A percentile compares a stretch with the other conserved stretches of the same genome.
Evolutionary conservation across 2,888 invertebrate genomes (phyloP).

Genomic region (Mythimna loreyi): DNA sequence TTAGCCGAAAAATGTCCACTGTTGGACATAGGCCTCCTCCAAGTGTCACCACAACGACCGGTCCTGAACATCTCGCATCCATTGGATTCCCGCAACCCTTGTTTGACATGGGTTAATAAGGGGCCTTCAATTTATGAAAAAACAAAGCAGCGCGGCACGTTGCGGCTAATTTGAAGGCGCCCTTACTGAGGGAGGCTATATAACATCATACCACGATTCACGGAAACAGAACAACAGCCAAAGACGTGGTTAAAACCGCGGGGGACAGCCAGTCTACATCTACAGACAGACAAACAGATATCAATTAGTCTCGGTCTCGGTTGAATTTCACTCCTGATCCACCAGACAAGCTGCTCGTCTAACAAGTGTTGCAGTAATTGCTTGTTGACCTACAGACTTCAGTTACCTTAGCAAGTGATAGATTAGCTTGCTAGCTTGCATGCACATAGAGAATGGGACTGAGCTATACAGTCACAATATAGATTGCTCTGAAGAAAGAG

Average conservation of each 20-base stretch:
- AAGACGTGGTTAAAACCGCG: not conserved
- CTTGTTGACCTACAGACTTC: not conserved
- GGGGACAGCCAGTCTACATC: not conserved
- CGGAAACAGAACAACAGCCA: not conserved
- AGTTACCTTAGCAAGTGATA: constrained; percentile 3
- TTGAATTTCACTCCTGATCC: not conserved
- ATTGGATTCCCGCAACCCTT: too few relatives aligned
- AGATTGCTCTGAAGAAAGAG: too few relatives aligned
- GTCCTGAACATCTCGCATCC: too few relatives aligned
- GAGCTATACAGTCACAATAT: too few relatives aligned
- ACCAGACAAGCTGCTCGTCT: not conserved
- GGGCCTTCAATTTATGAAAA: too few relatives aligned
- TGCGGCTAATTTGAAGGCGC: too few relatives aligned
- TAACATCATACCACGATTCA: not conserved
- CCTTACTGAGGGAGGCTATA: not conserved
- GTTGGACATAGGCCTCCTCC: too few relatives aligned
- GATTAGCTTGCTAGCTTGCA: constrained; percentile 1
- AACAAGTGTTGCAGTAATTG: constrained; percentile 12
- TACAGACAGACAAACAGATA: not conserved
- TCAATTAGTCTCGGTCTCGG: not conserved
- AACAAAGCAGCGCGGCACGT: too few relatives aligned
- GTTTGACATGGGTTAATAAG: too few relatives aligned
- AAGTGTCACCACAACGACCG: too few relatives aligned
- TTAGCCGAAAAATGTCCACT: too few relatives aligned
- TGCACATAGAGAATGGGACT: too few relatives aligned